These are phyloP conservation scores for Corydoras maculifer DNA, from an alignment of 2,113 vertebrate genomes.

Conservation along the genomic window DNA sequence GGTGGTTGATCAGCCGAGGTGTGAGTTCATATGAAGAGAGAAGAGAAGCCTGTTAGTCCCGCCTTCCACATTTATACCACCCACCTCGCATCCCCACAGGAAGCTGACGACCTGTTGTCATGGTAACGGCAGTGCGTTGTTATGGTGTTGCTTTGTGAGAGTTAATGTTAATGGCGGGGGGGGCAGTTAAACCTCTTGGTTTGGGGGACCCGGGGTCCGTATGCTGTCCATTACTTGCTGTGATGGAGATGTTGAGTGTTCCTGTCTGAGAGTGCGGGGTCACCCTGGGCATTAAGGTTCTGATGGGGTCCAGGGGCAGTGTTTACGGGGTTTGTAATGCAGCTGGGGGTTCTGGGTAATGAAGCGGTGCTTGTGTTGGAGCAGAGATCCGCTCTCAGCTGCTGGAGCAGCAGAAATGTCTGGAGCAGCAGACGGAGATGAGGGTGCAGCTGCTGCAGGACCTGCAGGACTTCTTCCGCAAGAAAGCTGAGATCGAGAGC, in stretches of 20 bases:
- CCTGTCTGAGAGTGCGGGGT: too few relatives aligned
- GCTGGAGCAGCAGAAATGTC: conserved; percentile 96
- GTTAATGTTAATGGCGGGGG: conserved; percentile 18
- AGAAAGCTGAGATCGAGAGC: conserved; percentile 96
- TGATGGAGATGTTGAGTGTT: too few relatives aligned
- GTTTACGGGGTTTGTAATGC: too few relatives aligned
- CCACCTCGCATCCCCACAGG: conserved; percentile 30
- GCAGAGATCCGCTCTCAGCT: conserved; percentile 92
- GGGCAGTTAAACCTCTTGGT: conserved; percentile 26
- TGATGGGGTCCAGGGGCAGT: too few relatives aligned
- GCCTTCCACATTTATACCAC: conserved; percentile 5
- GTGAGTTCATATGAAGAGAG: background rate
- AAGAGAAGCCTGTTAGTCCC: conserved; percentile 18
- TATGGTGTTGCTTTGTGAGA: conserved; percentile 36
- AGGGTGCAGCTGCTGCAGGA: conserved; percentile 94
- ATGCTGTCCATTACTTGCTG: background rate
- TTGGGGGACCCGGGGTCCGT: background rate
- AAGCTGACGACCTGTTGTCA: conserved; percentile 44
- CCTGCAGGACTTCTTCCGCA: conserved; percentile 98
- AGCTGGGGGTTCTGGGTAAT: background rate
- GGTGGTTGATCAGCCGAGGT: too few relatives aligned
- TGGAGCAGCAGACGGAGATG: conserved; percentile 97
- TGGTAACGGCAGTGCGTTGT: conserved; percentile 45
- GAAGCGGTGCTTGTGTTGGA: conserved; percentile 6
- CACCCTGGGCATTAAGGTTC: too few relatives aligned